A percentile compares a stretch with the other conserved stretches of the same genome.
phyloP scores from a whole-genome alignment of 2,797 vertebrate genomes.

The Menidia menidia region DNA sequence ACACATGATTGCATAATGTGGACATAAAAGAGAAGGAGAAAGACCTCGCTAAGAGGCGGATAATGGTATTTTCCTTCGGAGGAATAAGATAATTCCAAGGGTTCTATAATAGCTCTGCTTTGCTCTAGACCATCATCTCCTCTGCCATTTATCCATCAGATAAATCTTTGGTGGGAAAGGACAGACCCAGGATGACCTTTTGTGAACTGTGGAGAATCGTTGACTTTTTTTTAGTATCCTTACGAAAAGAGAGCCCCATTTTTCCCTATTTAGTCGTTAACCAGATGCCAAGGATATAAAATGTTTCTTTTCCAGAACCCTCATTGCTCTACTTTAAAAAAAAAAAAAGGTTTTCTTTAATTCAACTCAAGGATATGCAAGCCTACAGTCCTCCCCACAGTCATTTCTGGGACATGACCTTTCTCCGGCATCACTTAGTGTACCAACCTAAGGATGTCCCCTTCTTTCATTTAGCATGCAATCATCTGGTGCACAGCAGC shows the following conservation, averaged over 20 bases:
- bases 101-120: constrained; percentile 47
- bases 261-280: constrained; percentile 57
- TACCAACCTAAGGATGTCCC: constrained; percentile 14
- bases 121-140: constrained; percentile 19
- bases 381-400: constrained; percentile 40
- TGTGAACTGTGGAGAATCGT: constrained; percentile 24
- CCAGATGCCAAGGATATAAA: constrained; percentile 60
- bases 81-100: constrained; percentile 44
- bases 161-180: constrained; percentile 28
- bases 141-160: constrained; percentile 45
- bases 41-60: constrained; percentile 46
- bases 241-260: constrained; percentile 15
- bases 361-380: constrained; percentile 33
- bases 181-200: constrained; percentile 14
- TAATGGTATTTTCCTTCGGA: constrained; percentile 62
- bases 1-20: constrained; percentile 67
- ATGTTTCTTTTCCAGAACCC: constrained; percentile 14
- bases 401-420: constrained; percentile 56
- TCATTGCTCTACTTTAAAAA: constrained; percentile 3
- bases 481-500: constrained; percentile 30
- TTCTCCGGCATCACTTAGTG: constrained; percentile 32
- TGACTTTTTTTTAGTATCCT: constrained; percentile 18
- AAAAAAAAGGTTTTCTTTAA: constrained; percentile 39
- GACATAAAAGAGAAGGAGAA: constrained; percentile 56
- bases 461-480: constrained; percentile 38